Evolutionary conservation across 2,113 vertebrate species (phyloP).

Genomic region (Notothenia rossii): DNA sequence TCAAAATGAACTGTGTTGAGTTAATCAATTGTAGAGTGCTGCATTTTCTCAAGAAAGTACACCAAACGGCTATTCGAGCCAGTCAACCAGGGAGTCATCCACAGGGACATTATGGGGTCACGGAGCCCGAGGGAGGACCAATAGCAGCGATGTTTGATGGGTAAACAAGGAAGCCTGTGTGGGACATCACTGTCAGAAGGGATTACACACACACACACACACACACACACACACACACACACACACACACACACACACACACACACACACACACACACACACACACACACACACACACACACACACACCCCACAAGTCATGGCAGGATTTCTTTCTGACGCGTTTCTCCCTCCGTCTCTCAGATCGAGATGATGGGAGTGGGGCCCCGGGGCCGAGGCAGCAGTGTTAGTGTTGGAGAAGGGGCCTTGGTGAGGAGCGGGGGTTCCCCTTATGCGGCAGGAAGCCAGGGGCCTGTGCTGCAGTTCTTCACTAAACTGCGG

Average conservation of each 20-base stretch:
- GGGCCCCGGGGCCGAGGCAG: constrained; percentile 73
- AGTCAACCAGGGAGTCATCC: constrained; percentile 44
- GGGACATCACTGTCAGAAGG: constrained; percentile 33
- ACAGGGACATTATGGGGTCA: constrained; percentile 33
- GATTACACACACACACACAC: constrained; percentile 29
- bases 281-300: constrained; percentile 8
- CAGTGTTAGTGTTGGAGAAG: constrained; percentile 60
- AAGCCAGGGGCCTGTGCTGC: constrained; percentile 86
- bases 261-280: constrained; percentile 8
- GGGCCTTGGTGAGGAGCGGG: constrained; percentile 4
- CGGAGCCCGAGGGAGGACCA: constrained; percentile 22
- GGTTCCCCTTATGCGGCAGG: constrained; percentile 50
- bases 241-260: constrained; percentile 6
- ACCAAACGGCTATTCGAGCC: neutral
- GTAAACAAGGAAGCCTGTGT: constrained; percentile 48
- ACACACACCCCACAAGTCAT: constrained; percentile 9
- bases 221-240: neutral
- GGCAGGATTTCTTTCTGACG: constrained; percentile 39
- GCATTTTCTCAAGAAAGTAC: constrained; percentile 12
- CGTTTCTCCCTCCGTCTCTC: constrained; percentile 1
- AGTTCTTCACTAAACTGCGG: constrained; percentile 93
- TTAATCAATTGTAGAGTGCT: constrained; percentile 29
- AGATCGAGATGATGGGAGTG: constrained; percentile 80
- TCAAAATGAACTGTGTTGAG: constrained; percentile 2
- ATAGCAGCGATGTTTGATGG: constrained; percentile 35